Evolutionary conservation across 2,797 vertebrate genomes (phyloP).

Genomic region (Gastrophryne carolinensis): DNA sequence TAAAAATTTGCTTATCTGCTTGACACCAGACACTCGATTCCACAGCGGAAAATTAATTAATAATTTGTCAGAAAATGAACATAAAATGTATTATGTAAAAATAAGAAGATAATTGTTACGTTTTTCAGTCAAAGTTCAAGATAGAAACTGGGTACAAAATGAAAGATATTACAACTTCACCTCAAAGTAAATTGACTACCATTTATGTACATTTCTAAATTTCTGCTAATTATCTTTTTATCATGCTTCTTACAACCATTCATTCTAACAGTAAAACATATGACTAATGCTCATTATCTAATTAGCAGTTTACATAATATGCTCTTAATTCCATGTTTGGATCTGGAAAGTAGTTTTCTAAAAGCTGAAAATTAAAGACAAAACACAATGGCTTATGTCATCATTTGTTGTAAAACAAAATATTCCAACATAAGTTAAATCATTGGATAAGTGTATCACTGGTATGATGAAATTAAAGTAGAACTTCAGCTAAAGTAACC

Average conservation of each 20-base stretch:
- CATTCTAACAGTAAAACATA: neutral
- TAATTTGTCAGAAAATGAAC: no score
- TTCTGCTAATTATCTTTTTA: slow-evolving; percentile 19
- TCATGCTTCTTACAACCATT: neutral
- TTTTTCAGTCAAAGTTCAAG: no score
- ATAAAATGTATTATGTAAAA: no score
- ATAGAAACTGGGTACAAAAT: no score
- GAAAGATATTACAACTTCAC: neutral
- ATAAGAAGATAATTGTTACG: no score
- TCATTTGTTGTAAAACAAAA: neutral
- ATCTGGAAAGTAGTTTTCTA: neutral
- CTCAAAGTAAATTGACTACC: neutral
- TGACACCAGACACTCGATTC: no score
- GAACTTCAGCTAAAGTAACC: neutral
- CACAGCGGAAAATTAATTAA: no score
- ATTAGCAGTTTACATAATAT: slow-evolving; percentile 8
- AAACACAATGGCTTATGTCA: neutral
- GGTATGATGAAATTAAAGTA: neutral
- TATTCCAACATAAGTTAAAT: neutral
- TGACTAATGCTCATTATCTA: slow-evolving; percentile 23
- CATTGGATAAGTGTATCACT: neutral
- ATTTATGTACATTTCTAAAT: slow-evolving; percentile 1
- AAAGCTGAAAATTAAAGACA: neutral
- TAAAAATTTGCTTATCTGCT: no score
- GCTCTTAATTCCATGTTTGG: neutral